Percentiles rank a stretch among this genome's conserved stretches.
These are phyloP conservation scores for Ferdinandea cuprea DNA, from an alignment of 2,888 invertebrate genomes.

Conservation along the genomic window DNA sequence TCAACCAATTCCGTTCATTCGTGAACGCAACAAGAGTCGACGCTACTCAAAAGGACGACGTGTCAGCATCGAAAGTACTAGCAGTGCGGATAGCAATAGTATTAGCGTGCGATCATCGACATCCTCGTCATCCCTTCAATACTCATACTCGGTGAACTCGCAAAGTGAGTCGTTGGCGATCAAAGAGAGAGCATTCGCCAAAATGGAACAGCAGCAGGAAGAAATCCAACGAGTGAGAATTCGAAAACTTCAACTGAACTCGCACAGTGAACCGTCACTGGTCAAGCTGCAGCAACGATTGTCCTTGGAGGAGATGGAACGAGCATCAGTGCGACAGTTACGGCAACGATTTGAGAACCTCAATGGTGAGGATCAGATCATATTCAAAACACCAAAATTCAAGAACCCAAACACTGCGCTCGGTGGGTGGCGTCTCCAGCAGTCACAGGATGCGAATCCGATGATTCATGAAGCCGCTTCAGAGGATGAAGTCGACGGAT, in stretches of 20 bases:
- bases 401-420: slow-evolving; percentile 24
- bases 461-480: slow-evolving; percentile 81
- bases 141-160: slow-evolving; percentile 80
- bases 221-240: slow-evolving; percentile 39
- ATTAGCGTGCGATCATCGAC: slow-evolving; percentile 59
- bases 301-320: slow-evolving; percentile 60
- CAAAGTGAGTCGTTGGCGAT: slow-evolving; percentile 80
- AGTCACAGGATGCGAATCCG: slow-evolving; percentile 36
- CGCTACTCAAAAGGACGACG: slow-evolving; percentile 68
- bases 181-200: slow-evolving; percentile 77
- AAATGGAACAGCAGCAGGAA: slow-evolving; percentile 76
- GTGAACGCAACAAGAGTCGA: slow-evolving; percentile 64
- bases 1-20: slow-evolving; percentile 59
- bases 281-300: slow-evolving; percentile 53
- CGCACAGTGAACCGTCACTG: slow-evolving; percentile 58
- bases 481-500: slow-evolving; percentile 81
- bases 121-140: slow-evolving; percentile 77
- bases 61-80: slow-evolving; percentile 72
- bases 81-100: slow-evolving; percentile 56
- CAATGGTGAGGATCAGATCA: slow-evolving; percentile 76
- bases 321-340: slow-evolving; percentile 47
- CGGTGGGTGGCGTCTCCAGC: slow-evolving; percentile 33
- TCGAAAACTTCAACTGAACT: slow-evolving; percentile 37
- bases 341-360: slow-evolving; percentile 78
- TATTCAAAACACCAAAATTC: slow-evolving; percentile 75